These are phyloP conservation scores for Lypha dubia DNA, from an alignment of 2,888 invertebrate genomes.

Conservation along the genomic window DNA sequence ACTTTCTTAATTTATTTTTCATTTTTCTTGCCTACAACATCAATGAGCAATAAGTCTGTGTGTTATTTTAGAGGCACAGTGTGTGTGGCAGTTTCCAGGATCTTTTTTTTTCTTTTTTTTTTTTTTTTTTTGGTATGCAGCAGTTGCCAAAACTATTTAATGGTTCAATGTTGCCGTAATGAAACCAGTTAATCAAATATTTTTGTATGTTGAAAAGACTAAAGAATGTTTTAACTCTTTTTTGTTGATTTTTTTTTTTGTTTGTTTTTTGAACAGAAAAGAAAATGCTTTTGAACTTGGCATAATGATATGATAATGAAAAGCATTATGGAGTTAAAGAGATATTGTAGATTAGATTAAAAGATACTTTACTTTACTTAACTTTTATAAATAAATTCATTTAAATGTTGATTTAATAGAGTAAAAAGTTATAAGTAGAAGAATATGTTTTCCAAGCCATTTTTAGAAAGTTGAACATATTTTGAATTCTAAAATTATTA, in stretches of 20 bases:
- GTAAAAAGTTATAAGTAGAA: neutral
- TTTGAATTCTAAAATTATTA: slow-evolving; percentile 42
- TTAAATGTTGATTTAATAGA: slow-evolving; percentile 38
- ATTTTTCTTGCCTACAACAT: slow-evolving; percentile 25
- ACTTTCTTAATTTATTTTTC: slow-evolving; percentile 1
- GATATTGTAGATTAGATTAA: slow-evolving; percentile 64
- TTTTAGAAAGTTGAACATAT: slow-evolving; percentile 45
- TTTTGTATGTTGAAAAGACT: slow-evolving; percentile 56
- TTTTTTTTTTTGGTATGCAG: slow-evolving; percentile 14
- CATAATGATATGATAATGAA: slow-evolving; percentile 69
- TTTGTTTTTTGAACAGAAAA: neutral
- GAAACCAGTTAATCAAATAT: slow-evolving; percentile 70
- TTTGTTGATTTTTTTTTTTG: neutral
- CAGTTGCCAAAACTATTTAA: slow-evolving; percentile 60
- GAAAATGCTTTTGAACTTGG: slow-evolving; percentile 59
- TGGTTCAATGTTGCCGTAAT: slow-evolving; percentile 60
- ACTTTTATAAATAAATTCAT: slow-evolving; percentile 48
- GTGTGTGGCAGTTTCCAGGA: slow-evolving; percentile 55
- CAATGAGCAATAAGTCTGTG: slow-evolving; percentile 54
- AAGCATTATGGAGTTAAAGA: slow-evolving; percentile 63
- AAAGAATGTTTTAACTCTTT: slow-evolving; percentile 54
- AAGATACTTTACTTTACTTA: slow-evolving; percentile 53
- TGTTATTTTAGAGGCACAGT: slow-evolving; percentile 21
- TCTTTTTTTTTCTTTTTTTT: slow-evolving; percentile 14
- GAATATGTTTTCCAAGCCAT: neutral